Percentiles rank a stretch among this genome's conserved stretches.
phyloP scores from a whole-genome alignment of 2,113 vertebrate genomes.

The Brachirus orientalis region DNA sequence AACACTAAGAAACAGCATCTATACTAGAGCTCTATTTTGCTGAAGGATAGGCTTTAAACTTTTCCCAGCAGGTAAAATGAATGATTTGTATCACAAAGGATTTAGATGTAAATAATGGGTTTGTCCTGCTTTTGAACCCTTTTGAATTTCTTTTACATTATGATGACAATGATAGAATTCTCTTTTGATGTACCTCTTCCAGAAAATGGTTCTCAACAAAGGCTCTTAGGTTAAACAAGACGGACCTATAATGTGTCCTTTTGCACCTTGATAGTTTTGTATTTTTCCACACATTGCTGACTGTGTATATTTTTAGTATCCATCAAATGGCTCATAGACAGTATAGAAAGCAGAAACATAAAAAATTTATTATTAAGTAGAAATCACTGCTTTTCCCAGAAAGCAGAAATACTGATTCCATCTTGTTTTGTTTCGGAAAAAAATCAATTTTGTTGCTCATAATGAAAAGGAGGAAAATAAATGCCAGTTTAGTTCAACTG shows the following conservation, averaged over 20 bases:
- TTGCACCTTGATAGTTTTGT: conserved; percentile 32
- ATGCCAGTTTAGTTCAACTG: conserved; percentile 23
- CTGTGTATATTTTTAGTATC: no score
- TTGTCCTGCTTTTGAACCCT: conserved; percentile 66
- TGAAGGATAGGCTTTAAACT: conserved; percentile 33
- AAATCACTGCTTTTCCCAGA: conserved; percentile 8
- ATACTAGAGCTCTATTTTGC: conserved; percentile 14
- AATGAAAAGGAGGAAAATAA: conserved; percentile 14
- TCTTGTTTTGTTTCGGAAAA: conserved; percentile 6
- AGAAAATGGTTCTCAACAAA: conserved; percentile 39
- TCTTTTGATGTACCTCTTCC: conserved; percentile 54
- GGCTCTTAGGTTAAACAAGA: conserved; percentile 39
- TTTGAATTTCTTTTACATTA: conserved; percentile 28
- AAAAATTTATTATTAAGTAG: conserved; percentile 8
- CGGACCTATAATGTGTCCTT: conserved; percentile 37
- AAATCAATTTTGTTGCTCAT: not conserved
- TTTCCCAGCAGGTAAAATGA: conserved; percentile 46
- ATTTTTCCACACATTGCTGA: conserved; percentile 36
- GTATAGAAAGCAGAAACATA: conserved; percentile 25
- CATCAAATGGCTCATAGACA: conserved; percentile 22
- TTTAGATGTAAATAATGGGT: conserved; percentile 56
- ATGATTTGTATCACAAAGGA: conserved; percentile 46
- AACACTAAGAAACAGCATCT: conserved; percentile 4
- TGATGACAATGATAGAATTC: conserved; percentile 31
- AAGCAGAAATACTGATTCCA: not conserved